Base-by-base conservation (phyloP, 2,888 invertebrate species). In the Cheilosia urbana region DNA sequence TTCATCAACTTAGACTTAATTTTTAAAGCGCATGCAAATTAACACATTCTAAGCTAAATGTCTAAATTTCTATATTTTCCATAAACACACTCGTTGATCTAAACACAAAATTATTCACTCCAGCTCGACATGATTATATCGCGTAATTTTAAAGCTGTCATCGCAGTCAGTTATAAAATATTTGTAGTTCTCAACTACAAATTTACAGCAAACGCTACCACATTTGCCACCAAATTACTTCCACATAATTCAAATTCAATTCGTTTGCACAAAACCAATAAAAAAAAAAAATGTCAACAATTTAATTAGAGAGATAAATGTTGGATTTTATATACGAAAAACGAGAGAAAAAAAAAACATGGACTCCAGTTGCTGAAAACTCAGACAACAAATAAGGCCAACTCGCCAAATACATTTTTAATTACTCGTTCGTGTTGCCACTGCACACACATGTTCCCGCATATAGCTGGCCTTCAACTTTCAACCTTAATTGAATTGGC, bases 401-500 rank as follows among this genome's bases (percentile, higher is more conserved):
- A 24, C 42, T 45, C 37, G 37, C 37, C 66, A 68, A 84, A 80
- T 71, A 81, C 76, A 85, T 81, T 85, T 85, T 85, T 85, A 85
- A 85, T 85, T 85, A 81, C 81, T 72, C 62, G 57, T 72, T 81
- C 81, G 81, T 81, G 84, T 73, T 79, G 79, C 47, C 77, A 80
- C 68, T 79, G 79, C 17, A 47, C 79, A 69, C 79, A 84, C 84
- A 80, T 76, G 80, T 68, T 72, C 68, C 78, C 30, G n/a, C n/a
- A 30, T 30, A 30, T 2, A 40, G 40, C 71, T 85, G 81, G 85
- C 85, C 85, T 85, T 85, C 85, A 85, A 85, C 85, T 85, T 85
- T 85, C 85, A 85, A 81, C 81, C 85, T 85, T 85, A 85, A 85
- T 85, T 81, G 85, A 85, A 85, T 85, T 85, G 85, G 85, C 85